Conservation (phyloP, 2,888 invertebrate genomes). For the Elysia crispata region DNA sequence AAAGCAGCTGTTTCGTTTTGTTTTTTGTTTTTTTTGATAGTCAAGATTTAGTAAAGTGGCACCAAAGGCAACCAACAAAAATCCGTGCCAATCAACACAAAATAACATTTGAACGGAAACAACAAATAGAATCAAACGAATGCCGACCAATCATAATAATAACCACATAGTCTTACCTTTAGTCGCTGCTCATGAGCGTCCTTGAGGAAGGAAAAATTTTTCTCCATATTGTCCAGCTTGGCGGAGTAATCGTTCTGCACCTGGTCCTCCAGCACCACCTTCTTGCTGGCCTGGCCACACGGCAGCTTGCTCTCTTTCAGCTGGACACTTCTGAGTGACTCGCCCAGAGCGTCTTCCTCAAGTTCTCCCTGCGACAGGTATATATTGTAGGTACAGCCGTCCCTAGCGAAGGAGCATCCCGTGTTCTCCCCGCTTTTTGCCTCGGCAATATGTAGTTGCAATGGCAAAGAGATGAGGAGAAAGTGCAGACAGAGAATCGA, state of each 20-base stretch:
- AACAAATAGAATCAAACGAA: too few species aligned
- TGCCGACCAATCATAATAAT: too few species aligned
- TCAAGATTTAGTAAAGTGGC: too few species aligned
- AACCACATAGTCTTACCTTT: conserved; percentile 28
- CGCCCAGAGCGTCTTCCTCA: not conserved
- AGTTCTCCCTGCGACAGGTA: conserved; percentile 41
- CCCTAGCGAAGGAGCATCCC: conserved; percentile 29
- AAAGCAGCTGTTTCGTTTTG: too few species aligned
- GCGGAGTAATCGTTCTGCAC: conserved; percentile 49
- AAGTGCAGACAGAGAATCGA: too few species aligned
- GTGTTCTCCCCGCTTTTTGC: too few species aligned
- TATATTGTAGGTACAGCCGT: conserved; percentile 49
- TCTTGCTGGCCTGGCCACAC: conserved; percentile 1
- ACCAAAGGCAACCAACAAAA: too few species aligned
- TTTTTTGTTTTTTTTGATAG: too few species aligned
- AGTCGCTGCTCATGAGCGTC: conserved; percentile 54
- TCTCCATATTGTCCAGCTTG: conserved; percentile 52
- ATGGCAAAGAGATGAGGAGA: too few species aligned
- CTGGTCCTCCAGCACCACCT: conserved; percentile 29
- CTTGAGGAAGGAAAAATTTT: conserved; percentile 49
- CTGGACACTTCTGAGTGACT: not conserved
- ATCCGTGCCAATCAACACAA: too few species aligned
- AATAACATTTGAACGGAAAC: too few species aligned
- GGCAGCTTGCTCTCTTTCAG: not conserved
- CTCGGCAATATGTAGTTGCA: too few species aligned